Percentiles rank a stretch among this genome's conserved stretches.
Evolutionary conservation across 2,888 invertebrate species (phyloP).

Genomic region (Trissoscelio sp.): DNA sequence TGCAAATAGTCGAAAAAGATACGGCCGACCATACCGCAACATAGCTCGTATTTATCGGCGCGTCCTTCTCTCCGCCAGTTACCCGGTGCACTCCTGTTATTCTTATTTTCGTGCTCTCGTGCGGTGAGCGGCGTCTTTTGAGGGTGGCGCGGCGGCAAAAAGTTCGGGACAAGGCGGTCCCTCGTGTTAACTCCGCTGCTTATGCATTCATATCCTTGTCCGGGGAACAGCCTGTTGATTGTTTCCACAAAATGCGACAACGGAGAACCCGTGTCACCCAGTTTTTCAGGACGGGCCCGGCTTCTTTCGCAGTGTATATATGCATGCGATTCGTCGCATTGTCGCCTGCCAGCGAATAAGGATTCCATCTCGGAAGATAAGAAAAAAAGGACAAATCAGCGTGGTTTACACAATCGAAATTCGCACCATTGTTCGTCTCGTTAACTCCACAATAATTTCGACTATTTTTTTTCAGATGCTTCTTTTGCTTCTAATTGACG

Average conservation of each 20-base stretch:
- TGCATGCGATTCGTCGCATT: conserved; percentile 61
- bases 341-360: conserved; percentile 48
- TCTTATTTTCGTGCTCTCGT: conserved; percentile 58
- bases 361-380: conserved; percentile 21
- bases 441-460: conserved; percentile 21
- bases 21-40: conserved; percentile 72
- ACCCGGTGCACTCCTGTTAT: conserved; percentile 50
- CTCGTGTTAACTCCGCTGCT: conserved; percentile 80
- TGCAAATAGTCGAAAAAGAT: conserved; percentile 72
- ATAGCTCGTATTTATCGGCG: conserved; percentile 79
- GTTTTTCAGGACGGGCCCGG: conserved; percentile 73
- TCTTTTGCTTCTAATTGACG: conserved; percentile 13
- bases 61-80: conserved; percentile 53
- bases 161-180: conserved; percentile 77
- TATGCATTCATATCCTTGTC: conserved; percentile 82
- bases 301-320: conserved; percentile 59
- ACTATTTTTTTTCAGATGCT: conserved; percentile 3
- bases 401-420: conserved; percentile 40
- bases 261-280: conserved; percentile 75
- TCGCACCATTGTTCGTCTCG: conserved; percentile 58
- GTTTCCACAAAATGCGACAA: conserved; percentile 82
- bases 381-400: conserved; percentile 26
- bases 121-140: conserved; percentile 79
- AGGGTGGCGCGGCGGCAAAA: conserved; percentile 75
- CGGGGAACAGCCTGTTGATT: conserved; percentile 79